phyloP scores from a whole-genome alignment of 2,888 invertebrate genomes.

The Uloborus plumipes region DNA sequence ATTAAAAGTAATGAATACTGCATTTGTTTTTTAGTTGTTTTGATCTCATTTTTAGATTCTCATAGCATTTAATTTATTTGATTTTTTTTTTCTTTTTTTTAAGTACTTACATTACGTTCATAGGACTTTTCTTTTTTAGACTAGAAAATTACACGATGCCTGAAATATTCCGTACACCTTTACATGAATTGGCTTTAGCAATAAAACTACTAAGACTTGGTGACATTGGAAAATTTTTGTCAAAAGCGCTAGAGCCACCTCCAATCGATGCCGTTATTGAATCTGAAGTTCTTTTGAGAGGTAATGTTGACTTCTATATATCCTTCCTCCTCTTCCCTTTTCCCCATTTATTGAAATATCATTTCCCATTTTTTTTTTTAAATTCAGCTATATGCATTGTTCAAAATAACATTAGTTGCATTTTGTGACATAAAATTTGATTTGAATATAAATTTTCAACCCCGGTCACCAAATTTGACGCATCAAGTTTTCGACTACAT shows the following conservation, averaged over 20 bases:
- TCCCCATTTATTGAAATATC: too few species aligned
- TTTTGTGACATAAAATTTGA: too few species aligned
- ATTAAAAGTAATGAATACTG: too few species aligned
- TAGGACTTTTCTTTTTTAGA: constrained; percentile 73
- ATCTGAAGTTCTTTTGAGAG: constrained; percentile 83
- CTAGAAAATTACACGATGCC: constrained; percentile 87
- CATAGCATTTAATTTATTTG: neutral
- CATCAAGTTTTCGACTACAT: too few species aligned
- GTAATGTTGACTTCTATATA: constrained; percentile 66
- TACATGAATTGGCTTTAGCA: constrained; percentile 93
- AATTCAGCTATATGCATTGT: too few species aligned
- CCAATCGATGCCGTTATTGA: constrained; percentile 98
- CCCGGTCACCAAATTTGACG: too few species aligned
- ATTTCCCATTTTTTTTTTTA: too few species aligned
- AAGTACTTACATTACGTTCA: neutral
- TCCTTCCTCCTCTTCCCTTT: too few species aligned
- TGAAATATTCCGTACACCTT: constrained; percentile 97
- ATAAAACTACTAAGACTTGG: constrained; percentile 92
- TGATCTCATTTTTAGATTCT: neutral
- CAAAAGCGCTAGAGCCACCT: constrained; percentile 93
- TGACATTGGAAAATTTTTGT: constrained; percentile 92
- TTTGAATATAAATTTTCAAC: too few species aligned
- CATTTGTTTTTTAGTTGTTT: too few species aligned
- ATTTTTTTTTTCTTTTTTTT: neutral
- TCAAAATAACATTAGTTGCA: too few species aligned